Conservation (phyloP, 2,888 invertebrate species). For the Macroteleia sp. region DNA sequence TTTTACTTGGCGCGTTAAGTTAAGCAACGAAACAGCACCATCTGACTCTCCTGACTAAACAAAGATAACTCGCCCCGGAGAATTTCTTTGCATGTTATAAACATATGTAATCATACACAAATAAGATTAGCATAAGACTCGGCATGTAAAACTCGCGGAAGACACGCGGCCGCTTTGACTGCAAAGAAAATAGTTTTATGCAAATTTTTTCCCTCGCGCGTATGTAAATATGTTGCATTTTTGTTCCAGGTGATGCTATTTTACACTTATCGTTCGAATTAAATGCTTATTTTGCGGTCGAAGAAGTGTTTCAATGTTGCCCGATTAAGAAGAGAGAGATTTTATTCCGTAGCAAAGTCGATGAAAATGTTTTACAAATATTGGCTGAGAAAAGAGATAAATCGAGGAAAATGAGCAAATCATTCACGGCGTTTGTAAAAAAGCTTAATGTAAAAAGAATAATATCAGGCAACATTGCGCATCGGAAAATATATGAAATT, state of each 20-base stretch:
- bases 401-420: too few relatives aligned
- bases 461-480: too few relatives aligned
- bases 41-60: constrained; percentile 83
- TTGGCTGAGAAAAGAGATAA: too few relatives aligned
- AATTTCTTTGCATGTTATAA: constrained; percentile 84
- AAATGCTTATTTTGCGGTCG: constrained; percentile 45
- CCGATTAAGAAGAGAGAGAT: constrained; percentile 16
- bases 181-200: constrained; percentile 65
- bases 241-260: constrained; percentile 50
- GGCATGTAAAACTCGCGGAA: constrained; percentile 72
- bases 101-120: constrained; percentile 84
- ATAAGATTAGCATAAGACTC: constrained; percentile 83
- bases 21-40: constrained; percentile 70
- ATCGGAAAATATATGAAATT: too few relatives aligned
- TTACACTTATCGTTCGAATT: constrained; percentile 53
- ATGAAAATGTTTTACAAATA: too few relatives aligned
- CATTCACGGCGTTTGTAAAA: too few relatives aligned
- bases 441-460: too few relatives aligned
- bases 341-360: too few relatives aligned
- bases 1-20: constrained; percentile 67
- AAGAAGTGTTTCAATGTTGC: constrained; percentile 29
- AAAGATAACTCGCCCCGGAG: constrained; percentile 80
- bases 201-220: constrained; percentile 53
- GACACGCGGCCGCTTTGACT: constrained; percentile 65
- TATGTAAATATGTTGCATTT: constrained; percentile 61